A percentile compares a stretch with the other conserved stretches of the same genome.
Conservation (phyloP, 1,140 invertebrate genomes). For the Pinna nobilis region DNA sequence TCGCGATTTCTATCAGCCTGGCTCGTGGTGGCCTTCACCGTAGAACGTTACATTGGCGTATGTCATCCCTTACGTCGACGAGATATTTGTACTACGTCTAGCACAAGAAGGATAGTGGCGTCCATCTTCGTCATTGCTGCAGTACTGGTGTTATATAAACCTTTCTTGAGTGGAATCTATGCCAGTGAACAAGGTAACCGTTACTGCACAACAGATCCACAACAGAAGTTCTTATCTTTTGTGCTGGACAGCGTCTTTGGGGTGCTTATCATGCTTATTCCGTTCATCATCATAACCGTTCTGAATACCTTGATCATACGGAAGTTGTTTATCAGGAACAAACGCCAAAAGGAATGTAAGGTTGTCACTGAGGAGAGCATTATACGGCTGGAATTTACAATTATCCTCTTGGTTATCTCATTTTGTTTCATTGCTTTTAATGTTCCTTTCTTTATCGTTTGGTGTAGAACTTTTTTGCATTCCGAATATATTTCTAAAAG, state of each 20-base stretch:
- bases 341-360: constrained; percentile 25
- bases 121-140: constrained; percentile 18
- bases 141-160: constrained; percentile 45
- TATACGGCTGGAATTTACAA: constrained; percentile 54
- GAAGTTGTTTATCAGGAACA: constrained; percentile 44
- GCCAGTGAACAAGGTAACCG: constrained; percentile 19
- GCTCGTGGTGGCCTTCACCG: constrained; percentile 66
- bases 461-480: constrained; percentile 49
- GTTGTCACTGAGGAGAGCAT: constrained; percentile 49
- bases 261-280: constrained; percentile 52
- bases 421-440: constrained; percentile 58
- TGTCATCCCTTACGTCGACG: constrained; percentile 78
- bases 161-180: constrained; percentile 42
- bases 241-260: constrained; percentile 59
- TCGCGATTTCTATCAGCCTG: constrained; percentile 62
- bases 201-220: constrained; percentile 43
- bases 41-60: constrained; percentile 86
- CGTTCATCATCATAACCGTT: constrained; percentile 53
- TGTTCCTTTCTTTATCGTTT: constrained; percentile 59
- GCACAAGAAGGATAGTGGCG: constrained; percentile 34
- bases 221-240: constrained; percentile 47
- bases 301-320: constrained; percentile 56
- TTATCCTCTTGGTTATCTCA: constrained; percentile 58
- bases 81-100: constrained; percentile 35
- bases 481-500: constrained; percentile 34